Percentiles rank a stretch among this genome's conserved stretches.
Evolutionary conservation across 2,888 invertebrate genomes (phyloP).

Genomic region (Troilus luridus): DNA sequence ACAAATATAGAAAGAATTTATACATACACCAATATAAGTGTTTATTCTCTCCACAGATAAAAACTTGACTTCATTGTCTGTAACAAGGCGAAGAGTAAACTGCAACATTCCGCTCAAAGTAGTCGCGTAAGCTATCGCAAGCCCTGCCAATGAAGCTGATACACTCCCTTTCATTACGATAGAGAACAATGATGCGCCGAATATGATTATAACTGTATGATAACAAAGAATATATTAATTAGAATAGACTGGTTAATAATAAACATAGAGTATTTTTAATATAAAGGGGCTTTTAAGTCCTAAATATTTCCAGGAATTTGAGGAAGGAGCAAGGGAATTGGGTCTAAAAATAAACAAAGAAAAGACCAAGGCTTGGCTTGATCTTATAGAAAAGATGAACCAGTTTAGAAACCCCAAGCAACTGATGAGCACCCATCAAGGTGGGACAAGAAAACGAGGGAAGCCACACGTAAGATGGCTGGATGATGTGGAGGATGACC

Average conservation of each 20-base stretch:
- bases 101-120: slow-evolving; percentile 75
- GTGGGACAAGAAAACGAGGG: no score
- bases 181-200: slow-evolving; percentile 71
- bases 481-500: no score
- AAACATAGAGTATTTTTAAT: background rate
- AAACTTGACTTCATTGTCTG: slow-evolving; percentile 71
- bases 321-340: no score
- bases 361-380: no score
- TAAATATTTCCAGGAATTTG: no score
- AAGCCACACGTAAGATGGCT: no score
- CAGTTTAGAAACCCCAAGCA: background rate
- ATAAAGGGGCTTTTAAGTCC: no score
- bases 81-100: slow-evolving; percentile 71
- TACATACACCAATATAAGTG: slow-evolving; percentile 67
- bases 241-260: background rate
- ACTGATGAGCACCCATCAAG: no score
- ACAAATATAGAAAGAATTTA: background rate
- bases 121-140: slow-evolving; percentile 75
- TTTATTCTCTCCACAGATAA: slow-evolving; percentile 71
- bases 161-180: slow-evolving; percentile 69
- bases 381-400: no score
- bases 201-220: slow-evolving; percentile 69
- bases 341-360: no score
- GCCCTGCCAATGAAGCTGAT: slow-evolving; percentile 70
- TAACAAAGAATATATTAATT: slow-evolving; percentile 56